Evolutionary conservation across 2,888 invertebrate genomes (phyloP).

Genomic region (Apamea monoglypha): DNA sequence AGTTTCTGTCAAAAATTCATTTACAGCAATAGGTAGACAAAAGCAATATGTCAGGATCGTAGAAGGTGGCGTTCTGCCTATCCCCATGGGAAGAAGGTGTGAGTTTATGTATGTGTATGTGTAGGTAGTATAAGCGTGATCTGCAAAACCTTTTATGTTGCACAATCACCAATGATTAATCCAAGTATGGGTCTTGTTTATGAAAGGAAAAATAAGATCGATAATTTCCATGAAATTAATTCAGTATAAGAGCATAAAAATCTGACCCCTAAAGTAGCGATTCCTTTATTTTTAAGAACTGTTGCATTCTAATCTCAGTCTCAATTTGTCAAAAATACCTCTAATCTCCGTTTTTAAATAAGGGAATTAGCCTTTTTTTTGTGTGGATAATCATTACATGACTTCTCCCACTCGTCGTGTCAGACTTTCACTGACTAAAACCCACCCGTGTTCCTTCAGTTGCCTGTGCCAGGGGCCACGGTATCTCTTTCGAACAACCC

Average conservation of each 20-base stretch:
- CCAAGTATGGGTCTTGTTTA: not conserved
- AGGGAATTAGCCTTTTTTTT: too few relatives aligned
- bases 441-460: too few relatives aligned
- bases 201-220: not conserved
- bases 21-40: not conserved
- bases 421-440: too few relatives aligned
- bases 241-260: not conserved
- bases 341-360: too few relatives aligned
- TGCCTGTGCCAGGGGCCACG: too few relatives aligned
- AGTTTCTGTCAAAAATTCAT: not conserved
- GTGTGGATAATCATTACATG: too few relatives aligned
- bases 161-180: not conserved
- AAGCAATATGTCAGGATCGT: too few relatives aligned
- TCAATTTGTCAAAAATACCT: not conserved
- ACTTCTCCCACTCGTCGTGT: too few relatives aligned
- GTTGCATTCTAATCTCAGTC: not conserved
- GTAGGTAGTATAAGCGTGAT: not conserved
- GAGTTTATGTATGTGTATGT: too few relatives aligned
- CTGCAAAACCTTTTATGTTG: not conserved
- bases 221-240: not conserved
- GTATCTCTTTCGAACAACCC: too few relatives aligned
- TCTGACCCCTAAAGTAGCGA: not conserved
- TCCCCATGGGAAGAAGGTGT: too few relatives aligned
- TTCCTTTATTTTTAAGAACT: not conserved
- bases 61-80: too few relatives aligned